Conservation (phyloP, 2,113 vertebrate species). For the Poeciliopsis prolifica region DNA sequence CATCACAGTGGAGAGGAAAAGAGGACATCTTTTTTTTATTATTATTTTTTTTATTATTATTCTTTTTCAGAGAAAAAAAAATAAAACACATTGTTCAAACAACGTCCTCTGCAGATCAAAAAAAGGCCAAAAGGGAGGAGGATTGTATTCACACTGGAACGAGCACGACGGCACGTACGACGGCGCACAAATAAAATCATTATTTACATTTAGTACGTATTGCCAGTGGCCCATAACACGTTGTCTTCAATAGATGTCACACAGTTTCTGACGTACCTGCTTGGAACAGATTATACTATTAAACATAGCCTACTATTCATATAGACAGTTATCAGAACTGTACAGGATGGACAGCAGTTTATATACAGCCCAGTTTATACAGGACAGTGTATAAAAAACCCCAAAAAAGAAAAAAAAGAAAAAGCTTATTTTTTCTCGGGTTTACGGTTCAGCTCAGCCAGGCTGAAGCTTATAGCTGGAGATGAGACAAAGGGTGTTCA, state of each 20-base stretch:
- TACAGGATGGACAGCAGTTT: slow-evolving; percentile 73
- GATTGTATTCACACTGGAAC: slow-evolving; percentile 74
- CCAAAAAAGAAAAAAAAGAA: not conserved
- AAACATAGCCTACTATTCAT: slow-evolving; percentile 77
- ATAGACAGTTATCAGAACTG: slow-evolving; percentile 78
- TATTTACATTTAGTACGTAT: slow-evolving; percentile 80
- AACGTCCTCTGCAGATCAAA: slow-evolving; percentile 64
- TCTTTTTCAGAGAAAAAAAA: slow-evolving; percentile 52
- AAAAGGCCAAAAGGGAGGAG: slow-evolving; percentile 41
- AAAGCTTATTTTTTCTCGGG: slow-evolving; percentile 20
- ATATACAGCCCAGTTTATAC: slow-evolving; percentile 74
- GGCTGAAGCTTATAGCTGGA: slow-evolving; percentile 31
- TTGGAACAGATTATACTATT: slow-evolving; percentile 76
- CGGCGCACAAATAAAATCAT: slow-evolving; percentile 71
- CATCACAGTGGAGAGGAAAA: slow-evolving; percentile 66
- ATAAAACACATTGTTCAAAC: slow-evolving; percentile 49
- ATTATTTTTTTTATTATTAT: slow-evolving; percentile 25
- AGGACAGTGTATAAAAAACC: slow-evolving; percentile 47
- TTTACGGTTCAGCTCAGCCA: not conserved
- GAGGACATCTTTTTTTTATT: slow-evolving; percentile 31
- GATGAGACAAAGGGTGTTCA: slow-evolving; percentile 31
- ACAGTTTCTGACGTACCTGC: slow-evolving; percentile 76
- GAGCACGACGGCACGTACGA: slow-evolving; percentile 72
- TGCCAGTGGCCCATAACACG: slow-evolving; percentile 77
- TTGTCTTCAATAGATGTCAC: slow-evolving; percentile 73